Evolutionary conservation across 2,888 invertebrate species (phyloP).

Genomic region (Orthosia incerta): DNA sequence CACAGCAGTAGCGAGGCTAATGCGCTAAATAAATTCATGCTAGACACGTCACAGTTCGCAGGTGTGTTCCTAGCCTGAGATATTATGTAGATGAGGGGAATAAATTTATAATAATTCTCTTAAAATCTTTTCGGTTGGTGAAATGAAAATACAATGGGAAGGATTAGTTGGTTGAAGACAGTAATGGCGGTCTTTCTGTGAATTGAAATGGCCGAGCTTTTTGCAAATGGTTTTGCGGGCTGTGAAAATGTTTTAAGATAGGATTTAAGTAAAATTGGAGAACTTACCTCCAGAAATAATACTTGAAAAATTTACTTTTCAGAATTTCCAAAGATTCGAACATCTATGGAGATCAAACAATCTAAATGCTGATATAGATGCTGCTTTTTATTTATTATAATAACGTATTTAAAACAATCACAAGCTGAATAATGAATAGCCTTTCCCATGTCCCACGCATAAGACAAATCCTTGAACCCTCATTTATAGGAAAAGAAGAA

Average conservation of each 20-base stretch:
- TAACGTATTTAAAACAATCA: no score
- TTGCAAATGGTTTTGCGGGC: slow-evolving; percentile 28
- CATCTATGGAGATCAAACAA: neutral
- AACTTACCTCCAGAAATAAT: neutral
- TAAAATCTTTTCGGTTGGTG: slow-evolving; percentile 54
- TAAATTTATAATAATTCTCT: slow-evolving; percentile 58
- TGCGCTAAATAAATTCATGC: slow-evolving; percentile 78
- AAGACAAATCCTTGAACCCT: neutral
- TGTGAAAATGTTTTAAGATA: slow-evolving; percentile 25
- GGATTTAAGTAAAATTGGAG: slow-evolving; percentile 19
- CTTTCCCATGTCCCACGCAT: no score
- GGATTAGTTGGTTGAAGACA: slow-evolving; percentile 49
- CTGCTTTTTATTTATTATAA: neutral
- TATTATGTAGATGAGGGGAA: slow-evolving; percentile 69
- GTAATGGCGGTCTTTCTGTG: slow-evolving; percentile 36
- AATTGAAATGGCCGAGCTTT: slow-evolving; percentile 40
- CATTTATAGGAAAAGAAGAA: neutral
- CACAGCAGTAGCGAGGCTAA: slow-evolving; percentile 65
- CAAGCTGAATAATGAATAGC: no score
- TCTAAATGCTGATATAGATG: neutral
- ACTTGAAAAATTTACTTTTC: slow-evolving; percentile 1
- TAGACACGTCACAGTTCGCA: slow-evolving; percentile 70
- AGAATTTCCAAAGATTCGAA: neutral
- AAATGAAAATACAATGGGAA: slow-evolving; percentile 56
- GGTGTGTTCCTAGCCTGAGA: slow-evolving; percentile 67